These are phyloP conservation scores for Mamestra configurata DNA, from an alignment of 1,140 invertebrate species.

Conservation along the genomic window DNA sequence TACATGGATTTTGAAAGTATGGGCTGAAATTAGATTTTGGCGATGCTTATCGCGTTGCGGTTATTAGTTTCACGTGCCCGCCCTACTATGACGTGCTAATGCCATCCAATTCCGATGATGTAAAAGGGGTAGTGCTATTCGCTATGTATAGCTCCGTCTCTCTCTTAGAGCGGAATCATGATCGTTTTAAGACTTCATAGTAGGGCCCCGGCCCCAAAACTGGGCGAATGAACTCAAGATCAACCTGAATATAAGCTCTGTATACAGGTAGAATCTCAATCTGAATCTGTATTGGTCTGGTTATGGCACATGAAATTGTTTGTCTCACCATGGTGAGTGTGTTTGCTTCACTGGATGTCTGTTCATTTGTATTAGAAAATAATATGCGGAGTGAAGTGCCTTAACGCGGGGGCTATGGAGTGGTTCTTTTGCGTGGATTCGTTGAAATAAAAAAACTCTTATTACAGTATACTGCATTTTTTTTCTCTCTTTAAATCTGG, in stretches of 20 bases:
- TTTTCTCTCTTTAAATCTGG: neutral
- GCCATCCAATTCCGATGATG: too few relatives aligned
- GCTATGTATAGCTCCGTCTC: too few relatives aligned
- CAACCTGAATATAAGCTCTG: neutral
- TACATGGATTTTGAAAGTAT: too few relatives aligned
- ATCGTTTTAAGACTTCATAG: too few relatives aligned
- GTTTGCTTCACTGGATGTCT: constrained; percentile 20
- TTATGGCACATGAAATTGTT: constrained; percentile 17
- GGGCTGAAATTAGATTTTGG: too few relatives aligned
- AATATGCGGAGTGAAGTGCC: constrained; percentile 48
- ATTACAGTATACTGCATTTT: neutral
- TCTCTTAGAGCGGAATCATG: too few relatives aligned
- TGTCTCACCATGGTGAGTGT: neutral
- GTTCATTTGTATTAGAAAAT: constrained; percentile 21
- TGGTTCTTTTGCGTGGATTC: constrained; percentile 43
- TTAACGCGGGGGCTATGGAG: constrained; percentile 36
- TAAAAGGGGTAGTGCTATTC: too few relatives aligned
- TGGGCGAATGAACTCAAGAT: neutral
- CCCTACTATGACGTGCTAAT: too few relatives aligned
- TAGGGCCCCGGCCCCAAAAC: too few relatives aligned
- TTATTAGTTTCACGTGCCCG: too few relatives aligned
- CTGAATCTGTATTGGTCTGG: constrained; percentile 11
- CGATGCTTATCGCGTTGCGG: too few relatives aligned
- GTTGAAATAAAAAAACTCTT: constrained; percentile 41
- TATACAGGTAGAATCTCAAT: constrained; percentile 15